phyloP scores from a whole-genome alignment of 2,113 vertebrate species.

The Bujurquina vittata region DNA sequence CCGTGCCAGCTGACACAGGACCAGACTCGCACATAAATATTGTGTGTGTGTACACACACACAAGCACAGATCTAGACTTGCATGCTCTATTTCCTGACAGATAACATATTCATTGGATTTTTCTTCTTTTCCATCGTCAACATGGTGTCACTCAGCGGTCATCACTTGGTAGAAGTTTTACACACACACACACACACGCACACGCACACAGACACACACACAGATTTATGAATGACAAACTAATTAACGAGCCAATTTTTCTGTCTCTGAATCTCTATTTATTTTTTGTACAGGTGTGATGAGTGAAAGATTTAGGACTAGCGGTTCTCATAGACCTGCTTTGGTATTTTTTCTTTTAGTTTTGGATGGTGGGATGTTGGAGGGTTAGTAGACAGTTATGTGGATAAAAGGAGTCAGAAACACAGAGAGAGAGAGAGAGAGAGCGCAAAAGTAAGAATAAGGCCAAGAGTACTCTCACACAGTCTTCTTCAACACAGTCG shows the following conservation, averaged over 20 bases:
- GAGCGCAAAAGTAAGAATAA: conserved; percentile 54
- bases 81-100: conserved; percentile 27
- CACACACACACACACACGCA: neutral
- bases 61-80: conserved; percentile 5
- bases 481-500: conserved; percentile 31
- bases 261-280: neutral
- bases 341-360: conserved; percentile 9
- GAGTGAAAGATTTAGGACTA: conserved; percentile 54
- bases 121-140: conserved; percentile 21
- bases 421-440: conserved; percentile 18
- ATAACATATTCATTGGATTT: conserved; percentile 51
- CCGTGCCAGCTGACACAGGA: conserved; percentile 56
- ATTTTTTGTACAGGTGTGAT: conserved; percentile 4
- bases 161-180: neutral
- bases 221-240: neutral
- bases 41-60: conserved; percentile 10
- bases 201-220: neutral
- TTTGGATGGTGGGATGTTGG: conserved; percentile 5
- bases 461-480: conserved; percentile 35
- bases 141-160: conserved; percentile 39
- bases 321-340: conserved; percentile 19
- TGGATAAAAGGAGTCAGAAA: conserved; percentile 57
- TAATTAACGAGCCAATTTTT: neutral
- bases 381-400: conserved; percentile 43
- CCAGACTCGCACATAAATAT: conserved; percentile 47